Evolutionary conservation across 2,888 invertebrate species (phyloP), one percentile per base, ranked within the genome.

Genomic region (Cephus spinipes): DNA sequence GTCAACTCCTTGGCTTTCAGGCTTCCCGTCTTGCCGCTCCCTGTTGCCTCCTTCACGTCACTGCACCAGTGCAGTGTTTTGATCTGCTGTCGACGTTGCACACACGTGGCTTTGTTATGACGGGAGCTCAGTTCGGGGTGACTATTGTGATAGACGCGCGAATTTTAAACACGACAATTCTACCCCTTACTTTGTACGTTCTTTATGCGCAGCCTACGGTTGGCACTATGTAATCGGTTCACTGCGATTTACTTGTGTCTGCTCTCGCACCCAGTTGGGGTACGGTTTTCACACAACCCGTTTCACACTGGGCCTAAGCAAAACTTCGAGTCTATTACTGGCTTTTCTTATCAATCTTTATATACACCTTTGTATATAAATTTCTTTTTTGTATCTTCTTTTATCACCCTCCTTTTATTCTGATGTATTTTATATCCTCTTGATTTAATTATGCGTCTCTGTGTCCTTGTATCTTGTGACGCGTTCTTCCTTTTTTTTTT

Each of bases 41-140:
- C 73, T 76, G 74, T 79, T 77, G 79, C 81, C 78, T 78, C 81
- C 76, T 75, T 73, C 69, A 76, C 68, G 68, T 73, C 75, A 75
- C 73, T 74, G 36, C 35, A 69, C 35, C 34, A 55, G 35, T 68
- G 69, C 32, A 23, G 23, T 55, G 55, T 55, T 55, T 55, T 55
- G 55, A 55, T 55, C 3, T 33, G 71, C 30, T 12, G 33, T 33
- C 71, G 30, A 30, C 30, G 23, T 23, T 30, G 76, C 79, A 81
- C 80, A 83, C 88, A 87, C 88, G 89, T 87, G 88, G 83, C 80
- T 83, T 76, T 86, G 85, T 87, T 55, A 15, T 55, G 55, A 55
- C 23, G 55, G 55, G 23, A 23, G 15, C 55, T 55, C 23, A 55
- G 55, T 55, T 55, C 55, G 55, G 55, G 55, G 55, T 55, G 55